Percentiles rank a stretch among this genome's conserved stretches.
Evolutionary conservation across 2,113 vertebrate genomes (phyloP).

Genomic region (Microcebus ravelobensis): DNA sequence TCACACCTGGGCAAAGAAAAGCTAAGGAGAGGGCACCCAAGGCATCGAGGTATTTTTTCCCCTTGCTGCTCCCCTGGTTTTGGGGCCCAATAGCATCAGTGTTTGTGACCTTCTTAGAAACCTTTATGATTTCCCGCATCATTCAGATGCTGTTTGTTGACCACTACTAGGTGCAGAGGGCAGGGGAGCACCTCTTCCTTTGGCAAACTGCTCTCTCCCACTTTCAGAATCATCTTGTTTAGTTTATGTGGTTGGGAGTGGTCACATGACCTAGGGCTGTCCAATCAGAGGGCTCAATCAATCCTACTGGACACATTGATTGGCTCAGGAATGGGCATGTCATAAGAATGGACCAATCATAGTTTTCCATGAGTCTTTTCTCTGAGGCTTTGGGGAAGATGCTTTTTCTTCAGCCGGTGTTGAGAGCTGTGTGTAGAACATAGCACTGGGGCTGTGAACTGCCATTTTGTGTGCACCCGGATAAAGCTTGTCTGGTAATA

Average conservation of each 20-base stretch:
- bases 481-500: not conserved
- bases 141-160: not conserved
- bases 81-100: not conserved
- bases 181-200: not conserved
- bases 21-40: not conserved
- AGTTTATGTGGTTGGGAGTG: not conserved
- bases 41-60: not conserved
- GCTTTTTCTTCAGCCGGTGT: not conserved
- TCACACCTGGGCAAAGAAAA: not conserved
- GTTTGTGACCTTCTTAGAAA: not conserved
- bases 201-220: not conserved
- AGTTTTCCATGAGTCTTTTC: not conserved
- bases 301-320: not conserved
- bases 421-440: not conserved
- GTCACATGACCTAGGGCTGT: not conserved
- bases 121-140: not conserved
- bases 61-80: not conserved
- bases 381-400: not conserved
- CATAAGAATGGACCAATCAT: not conserved
- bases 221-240: not conserved
- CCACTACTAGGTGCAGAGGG: not conserved
- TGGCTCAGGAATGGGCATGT: not conserved
- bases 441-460: not conserved
- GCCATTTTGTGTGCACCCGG: not conserved
- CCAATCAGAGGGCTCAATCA: not conserved